Base-by-base conservation (phyloP, 2,113 vertebrate genomes). In the Chascanopsetta lugubris region DNA sequence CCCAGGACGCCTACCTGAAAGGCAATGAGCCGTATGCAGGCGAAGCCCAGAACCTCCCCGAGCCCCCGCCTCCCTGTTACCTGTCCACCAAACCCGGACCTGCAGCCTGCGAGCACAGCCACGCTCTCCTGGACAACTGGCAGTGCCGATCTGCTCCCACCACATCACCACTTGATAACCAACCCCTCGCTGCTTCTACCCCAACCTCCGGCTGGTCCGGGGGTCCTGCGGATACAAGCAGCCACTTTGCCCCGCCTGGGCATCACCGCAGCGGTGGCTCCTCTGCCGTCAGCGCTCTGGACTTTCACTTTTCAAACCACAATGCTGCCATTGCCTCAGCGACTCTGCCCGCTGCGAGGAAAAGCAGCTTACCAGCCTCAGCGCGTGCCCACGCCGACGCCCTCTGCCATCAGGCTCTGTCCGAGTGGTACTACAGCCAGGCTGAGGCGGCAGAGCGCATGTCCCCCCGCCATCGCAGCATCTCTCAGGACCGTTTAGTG, bases 1-100 rank as follows among this genome's bases (percentile, higher is more conserved):
- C 95, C 43, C 94, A 97, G 86, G 96, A 97, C 8, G 94, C 94
- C 69, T 96, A 96, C 87, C 90, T 96, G 84, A 95, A 91, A 87
- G 94, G 94, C 73, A 95, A 95, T 60, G 86, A 95, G 76, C 94
- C 94, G 0, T 96, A 93, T 82, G 89, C 89, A 0, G 94, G 94
- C 1, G 93, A 91, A 60, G 94, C 94, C 0, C 91, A 91, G 72
- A 92, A 94, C 86, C 94, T 95, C 71, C 94, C 94, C 0, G 93
- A 95, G 38, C 95, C 95, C 0, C 94, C 94, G 1, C 92, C 91
- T 3, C 75, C 94, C 69, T 94, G 91, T 79, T 95, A 94, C 88
- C 85, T 91, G 0, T 82, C 90, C 20, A 54, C 71, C 36, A 94
- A 93, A 82, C 90, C 87, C 4, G 87, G 87, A 10, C 72, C 72